These are phyloP conservation scores for Sylvilagus bachmani DNA, from an alignment of 2,113 vertebrate genomes.

Conservation along the genomic window DNA sequence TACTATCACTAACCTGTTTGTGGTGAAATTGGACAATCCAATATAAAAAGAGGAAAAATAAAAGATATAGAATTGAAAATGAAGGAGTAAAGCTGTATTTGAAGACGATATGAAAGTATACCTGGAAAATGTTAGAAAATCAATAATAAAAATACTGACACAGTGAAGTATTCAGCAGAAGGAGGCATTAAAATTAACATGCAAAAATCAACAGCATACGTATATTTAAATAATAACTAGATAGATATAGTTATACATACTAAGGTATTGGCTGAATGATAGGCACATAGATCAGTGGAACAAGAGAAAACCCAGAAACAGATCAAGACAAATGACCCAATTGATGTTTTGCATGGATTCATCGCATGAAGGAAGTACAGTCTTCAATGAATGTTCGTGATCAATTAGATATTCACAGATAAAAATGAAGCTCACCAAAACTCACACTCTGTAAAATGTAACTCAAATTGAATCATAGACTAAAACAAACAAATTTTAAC, in stretches of 20 bases:
- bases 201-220: not conserved
- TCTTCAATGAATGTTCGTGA: no score
- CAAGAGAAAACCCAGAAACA: no score
- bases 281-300: no score
- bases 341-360: no score
- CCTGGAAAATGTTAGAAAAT: slow-evolving; percentile 6
- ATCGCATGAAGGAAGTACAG: no score
- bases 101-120: not conserved
- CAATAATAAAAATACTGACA: not conserved
- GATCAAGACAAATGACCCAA: no score
- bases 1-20: not conserved
- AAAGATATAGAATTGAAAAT: not conserved
- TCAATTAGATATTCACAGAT: no score
- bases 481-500: no score
- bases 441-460: no score
- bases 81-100: not conserved
- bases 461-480: no score
- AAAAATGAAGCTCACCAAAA: no score
- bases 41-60: not conserved
- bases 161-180: not conserved
- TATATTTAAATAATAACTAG: not conserved
- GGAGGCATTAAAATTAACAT: not conserved
- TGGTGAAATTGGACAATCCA: not conserved
- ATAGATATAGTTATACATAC: not conserved
- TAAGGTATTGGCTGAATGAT: no score